A percentile compares a stretch with the other conserved stretches of the same genome.
phyloP scores from a whole-genome alignment of 2,797 vertebrate species.

The Chaetophractus vellerosus region DNA sequence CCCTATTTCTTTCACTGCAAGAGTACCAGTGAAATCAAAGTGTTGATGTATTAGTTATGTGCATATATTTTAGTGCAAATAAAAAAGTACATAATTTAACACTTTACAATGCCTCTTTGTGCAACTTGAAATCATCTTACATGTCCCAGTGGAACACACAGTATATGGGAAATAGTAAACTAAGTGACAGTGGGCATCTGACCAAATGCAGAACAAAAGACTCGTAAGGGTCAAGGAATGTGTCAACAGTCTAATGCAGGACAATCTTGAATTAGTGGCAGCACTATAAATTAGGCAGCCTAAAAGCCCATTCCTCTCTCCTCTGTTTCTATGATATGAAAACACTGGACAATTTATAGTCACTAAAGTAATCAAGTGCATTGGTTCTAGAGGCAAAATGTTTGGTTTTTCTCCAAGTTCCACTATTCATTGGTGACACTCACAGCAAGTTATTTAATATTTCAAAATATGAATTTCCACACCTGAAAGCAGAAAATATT shows the following conservation, averaged over 20 bases:
- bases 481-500: no score
- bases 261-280: not conserved
- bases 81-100: not conserved
- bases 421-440: not conserved
- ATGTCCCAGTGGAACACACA: not conserved
- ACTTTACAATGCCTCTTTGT: not conserved
- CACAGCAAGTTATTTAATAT: not conserved
- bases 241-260: not conserved
- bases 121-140: not conserved
- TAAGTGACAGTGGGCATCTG: not conserved
- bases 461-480: not conserved
- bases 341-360: not conserved
- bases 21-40: not conserved
- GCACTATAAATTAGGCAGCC: not conserved
- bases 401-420: not conserved
- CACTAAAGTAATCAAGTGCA: not conserved
- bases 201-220: not conserved
- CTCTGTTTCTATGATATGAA: not conserved
- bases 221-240: not conserved
- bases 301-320: not conserved
- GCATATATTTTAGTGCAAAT: not conserved
- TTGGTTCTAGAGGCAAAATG: not conserved
- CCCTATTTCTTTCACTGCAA: not conserved
- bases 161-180: not conserved
- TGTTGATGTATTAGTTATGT: not conserved